Evolutionary conservation across 2,113 vertebrate species (phyloP).

Genomic region (Cromileptes altivelis): DNA sequence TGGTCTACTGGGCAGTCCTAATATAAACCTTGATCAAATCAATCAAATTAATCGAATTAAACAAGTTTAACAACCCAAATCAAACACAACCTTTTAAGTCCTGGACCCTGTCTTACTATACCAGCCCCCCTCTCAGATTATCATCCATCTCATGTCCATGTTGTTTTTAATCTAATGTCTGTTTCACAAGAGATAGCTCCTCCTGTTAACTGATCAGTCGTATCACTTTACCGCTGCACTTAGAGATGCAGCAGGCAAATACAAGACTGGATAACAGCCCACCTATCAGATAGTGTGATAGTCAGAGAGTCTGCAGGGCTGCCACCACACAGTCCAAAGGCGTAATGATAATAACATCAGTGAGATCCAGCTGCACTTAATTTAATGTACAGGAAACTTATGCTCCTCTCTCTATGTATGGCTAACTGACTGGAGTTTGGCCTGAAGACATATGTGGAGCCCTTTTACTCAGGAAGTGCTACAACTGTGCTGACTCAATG

Average conservation of each 20-base stretch:
- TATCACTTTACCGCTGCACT: conserved; percentile 52
- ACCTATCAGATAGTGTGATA: neutral
- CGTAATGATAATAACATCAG: conserved; percentile 47
- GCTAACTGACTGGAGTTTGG: conserved; percentile 27
- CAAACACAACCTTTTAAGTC: no score
- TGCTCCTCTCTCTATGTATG: neutral
- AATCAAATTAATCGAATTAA: no score
- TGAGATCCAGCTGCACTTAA: conserved; percentile 26
- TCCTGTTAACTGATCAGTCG: conserved; percentile 19
- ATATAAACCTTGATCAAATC: no score
- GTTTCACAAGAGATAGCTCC: neutral
- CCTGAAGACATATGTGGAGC: neutral
- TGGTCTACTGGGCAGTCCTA: no score
- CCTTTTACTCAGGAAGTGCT: conserved; percentile 10
- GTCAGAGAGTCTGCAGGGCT: conserved; percentile 16
- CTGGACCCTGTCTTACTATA: no score
- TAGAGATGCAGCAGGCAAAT: conserved; percentile 8
- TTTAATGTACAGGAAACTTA: conserved; percentile 42
- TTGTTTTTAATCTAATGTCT: neutral
- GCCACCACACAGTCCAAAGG: conserved; percentile 44
- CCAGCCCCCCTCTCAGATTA: no score
- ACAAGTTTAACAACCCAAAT: no score
- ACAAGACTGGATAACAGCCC: conserved; percentile 9
- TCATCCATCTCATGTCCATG: no score
- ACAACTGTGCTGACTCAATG: neutral